phyloP scores from a whole-genome alignment of 2,797 vertebrate species.

The Acestrorhynchus altus region DNA sequence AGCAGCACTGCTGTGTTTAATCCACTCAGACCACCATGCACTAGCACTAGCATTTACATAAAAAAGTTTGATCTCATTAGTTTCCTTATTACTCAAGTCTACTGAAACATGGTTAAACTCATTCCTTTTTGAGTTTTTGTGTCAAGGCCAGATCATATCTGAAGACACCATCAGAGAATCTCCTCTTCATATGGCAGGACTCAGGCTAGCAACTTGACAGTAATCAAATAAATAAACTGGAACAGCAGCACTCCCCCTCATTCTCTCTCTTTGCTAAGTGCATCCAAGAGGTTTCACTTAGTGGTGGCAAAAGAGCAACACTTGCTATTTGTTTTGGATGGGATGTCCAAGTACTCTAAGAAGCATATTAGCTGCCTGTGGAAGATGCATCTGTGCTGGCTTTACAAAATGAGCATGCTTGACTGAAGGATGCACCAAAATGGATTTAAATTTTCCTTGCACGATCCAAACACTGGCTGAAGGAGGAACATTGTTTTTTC shows the following conservation, averaged over 20 bases:
- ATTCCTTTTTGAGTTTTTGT: conserved; percentile 62
- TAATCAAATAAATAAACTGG: conserved; percentile 53
- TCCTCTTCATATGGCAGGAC: conserved; percentile 54
- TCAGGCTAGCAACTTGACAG: conserved; percentile 28
- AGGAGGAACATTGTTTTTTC: conserved; percentile 52
- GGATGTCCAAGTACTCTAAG: conserved; percentile 43
- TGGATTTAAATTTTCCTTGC: conserved; percentile 68
- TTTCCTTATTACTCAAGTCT: too few species aligned
- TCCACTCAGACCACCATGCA: too few species aligned
- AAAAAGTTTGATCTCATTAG: too few species aligned
- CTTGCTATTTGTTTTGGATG: conserved; percentile 67
- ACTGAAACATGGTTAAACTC: too few species aligned
- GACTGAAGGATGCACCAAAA: conserved; percentile 72
- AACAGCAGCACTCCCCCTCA: conserved; percentile 24
- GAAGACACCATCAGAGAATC: conserved; percentile 62
- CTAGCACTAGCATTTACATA: too few species aligned
- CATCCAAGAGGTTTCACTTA: conserved; percentile 43
- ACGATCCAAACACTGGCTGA: conserved; percentile 69
- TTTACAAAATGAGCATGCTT: conserved; percentile 52
- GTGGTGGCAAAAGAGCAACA: conserved; percentile 40
- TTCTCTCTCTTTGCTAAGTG: conserved; percentile 11
- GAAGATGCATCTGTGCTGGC: conserved; percentile 57
- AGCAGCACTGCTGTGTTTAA: too few species aligned
- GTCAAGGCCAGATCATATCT: conserved; percentile 60
- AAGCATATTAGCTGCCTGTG: conserved; percentile 63